Base-by-base conservation (phyloP, 1,140 invertebrate species). In the Caenorhabditis latens region DNA sequence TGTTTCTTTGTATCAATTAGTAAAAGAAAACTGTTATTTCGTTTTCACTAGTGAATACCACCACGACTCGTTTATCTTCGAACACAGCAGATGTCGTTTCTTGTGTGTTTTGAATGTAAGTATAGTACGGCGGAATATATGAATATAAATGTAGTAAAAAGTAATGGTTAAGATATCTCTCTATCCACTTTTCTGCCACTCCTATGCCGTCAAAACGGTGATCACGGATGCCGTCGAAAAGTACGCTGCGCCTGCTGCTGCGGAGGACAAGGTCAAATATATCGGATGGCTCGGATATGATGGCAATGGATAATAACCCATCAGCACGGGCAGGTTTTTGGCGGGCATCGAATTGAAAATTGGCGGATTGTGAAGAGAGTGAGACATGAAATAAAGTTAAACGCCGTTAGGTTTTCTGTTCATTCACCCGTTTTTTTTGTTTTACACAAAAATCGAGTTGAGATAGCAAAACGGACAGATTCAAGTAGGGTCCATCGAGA, bases 251-350 rank as follows among this genome's bases (percentile, higher is more conserved):
- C 19, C 67, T 46, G 61, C 61, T 5, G 50, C 13, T 53, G 32
- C 32, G 2, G 32, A 40, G 61, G 61, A 40, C 71, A 79, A 79
- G 71, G 71, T 79, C 71, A 79, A 79, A 79, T 79, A 9, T 79
- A 79, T 79, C 71, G 71, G 71, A 79, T 79, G 19, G 71, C 71
- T 79, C 71, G 71, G 71, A 32, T 79, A 79, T 79, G 71, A 79
- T 50, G 16, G 71, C 13, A 79, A 79, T 79, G 46, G 46, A 79
- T 79, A 79, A 79, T 79, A 79, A 79, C 43, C 71, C 71, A 79
- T 50, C 46, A 79, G 19, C 42, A 75, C 43, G 5, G 46, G 71
- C 71, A 50, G 71, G 71, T 50, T 79, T 50, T 50, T 79, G 9
- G 71, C 4, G 8, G 43, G 46, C 11, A 43, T 79, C 6, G 40